Conservation (phyloP, 1,140 invertebrate genomes). For the Hycleus phaleratus region DNA sequence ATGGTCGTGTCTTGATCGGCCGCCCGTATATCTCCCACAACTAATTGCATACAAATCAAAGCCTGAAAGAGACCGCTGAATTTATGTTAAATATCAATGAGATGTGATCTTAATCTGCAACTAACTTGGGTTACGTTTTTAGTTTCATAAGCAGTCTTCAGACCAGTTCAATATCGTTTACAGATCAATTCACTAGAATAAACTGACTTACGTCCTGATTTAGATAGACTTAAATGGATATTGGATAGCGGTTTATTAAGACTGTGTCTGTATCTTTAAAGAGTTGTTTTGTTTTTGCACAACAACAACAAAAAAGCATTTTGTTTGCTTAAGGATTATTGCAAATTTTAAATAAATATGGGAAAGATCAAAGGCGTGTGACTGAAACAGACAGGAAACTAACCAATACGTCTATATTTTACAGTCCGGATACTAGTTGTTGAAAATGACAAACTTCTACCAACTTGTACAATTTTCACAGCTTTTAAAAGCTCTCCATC, state of each 20-base stretch:
- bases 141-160: too few relatives aligned
- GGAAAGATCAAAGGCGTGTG: slow-evolving; percentile 7
- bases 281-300: too few relatives aligned
- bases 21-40: slow-evolving; percentile 25
- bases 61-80: slow-evolving; percentile 34
- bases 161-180: too few relatives aligned
- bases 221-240: too few relatives aligned
- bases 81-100: slow-evolving; percentile 35
- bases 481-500: too few relatives aligned
- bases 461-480: slow-evolving; percentile 1
- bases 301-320: background rate
- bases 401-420: slow-evolving; percentile 4
- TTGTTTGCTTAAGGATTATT: slow-evolving; percentile 1
- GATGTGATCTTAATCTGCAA: slow-evolving; percentile 38
- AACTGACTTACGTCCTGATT: too few relatives aligned
- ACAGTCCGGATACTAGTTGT: slow-evolving; percentile 12
- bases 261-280: background rate
- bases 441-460: slow-evolving; percentile 16
- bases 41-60: slow-evolving; percentile 40
- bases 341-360: background rate
- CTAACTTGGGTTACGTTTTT: slow-evolving; percentile 7
- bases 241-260: too few relatives aligned
- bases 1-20: slow-evolving; percentile 4
- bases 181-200: too few relatives aligned
- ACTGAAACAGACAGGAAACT: slow-evolving; percentile 10